Percentiles rank a stretch among this genome's conserved stretches.
Evolutionary conservation across 2,888 invertebrate species (phyloP).

Genomic region (Thymelicus acteon): DNA sequence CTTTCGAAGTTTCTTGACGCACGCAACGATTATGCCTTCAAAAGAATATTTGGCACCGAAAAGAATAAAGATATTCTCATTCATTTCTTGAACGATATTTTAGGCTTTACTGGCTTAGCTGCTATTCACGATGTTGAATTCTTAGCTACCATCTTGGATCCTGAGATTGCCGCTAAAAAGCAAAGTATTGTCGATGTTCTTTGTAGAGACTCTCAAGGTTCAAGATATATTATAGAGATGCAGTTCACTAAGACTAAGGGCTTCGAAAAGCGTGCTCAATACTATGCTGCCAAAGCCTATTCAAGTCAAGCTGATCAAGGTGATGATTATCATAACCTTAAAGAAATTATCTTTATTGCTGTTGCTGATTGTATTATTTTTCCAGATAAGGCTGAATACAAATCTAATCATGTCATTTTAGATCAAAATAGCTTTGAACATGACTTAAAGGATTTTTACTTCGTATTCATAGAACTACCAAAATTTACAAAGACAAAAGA

Average conservation of each 20-base stretch:
- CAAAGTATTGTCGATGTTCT: conserved; percentile 51
- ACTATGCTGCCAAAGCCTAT: no score
- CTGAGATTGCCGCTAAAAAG: conserved; percentile 48
- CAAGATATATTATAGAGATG: conserved; percentile 45
- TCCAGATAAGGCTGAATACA: conserved; percentile 49
- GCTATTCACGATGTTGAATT: conserved; percentile 46
- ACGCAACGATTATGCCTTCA: conserved; percentile 13
- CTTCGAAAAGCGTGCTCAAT: no score
- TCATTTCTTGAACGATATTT: conserved; percentile 34
- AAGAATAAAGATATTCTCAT: conserved; percentile 34
- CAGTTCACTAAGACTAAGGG: conserved; percentile 45
- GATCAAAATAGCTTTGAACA: conserved; percentile 47
- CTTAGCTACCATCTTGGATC: conserved; percentile 44
- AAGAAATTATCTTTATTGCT: conserved; percentile 51
- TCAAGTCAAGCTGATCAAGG: conserved; percentile 48
- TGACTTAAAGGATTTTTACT: conserved; percentile 50
- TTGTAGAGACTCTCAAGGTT: conserved; percentile 46
- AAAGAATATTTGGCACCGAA: conserved; percentile 29
- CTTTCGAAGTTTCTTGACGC: conserved; percentile 32
- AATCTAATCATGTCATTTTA: conserved; percentile 42
- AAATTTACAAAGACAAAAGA: conserved; percentile 43
- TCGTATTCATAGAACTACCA: conserved; percentile 49
- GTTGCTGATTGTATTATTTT: conserved; percentile 50
- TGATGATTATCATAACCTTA: conserved; percentile 45
- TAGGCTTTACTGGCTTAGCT: conserved; percentile 31